These are phyloP conservation scores for Agrenia bidenticulata DNA, from an alignment of 2,888 invertebrate species.

Conservation along the genomic window DNA sequence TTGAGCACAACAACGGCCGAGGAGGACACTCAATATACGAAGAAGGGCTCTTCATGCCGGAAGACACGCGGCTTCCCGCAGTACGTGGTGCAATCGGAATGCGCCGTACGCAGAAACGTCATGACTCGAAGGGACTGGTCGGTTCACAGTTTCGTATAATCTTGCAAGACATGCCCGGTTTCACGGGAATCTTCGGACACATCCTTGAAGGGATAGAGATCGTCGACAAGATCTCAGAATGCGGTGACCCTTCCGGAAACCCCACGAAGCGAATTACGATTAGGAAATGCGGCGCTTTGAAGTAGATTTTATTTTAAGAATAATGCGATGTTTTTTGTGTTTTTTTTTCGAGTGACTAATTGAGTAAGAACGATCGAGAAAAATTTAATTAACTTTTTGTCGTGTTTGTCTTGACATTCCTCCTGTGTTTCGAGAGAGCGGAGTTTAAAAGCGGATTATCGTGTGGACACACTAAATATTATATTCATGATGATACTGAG, in stretches of 20 bases:
- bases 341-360: constrained; percentile 20
- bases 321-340: constrained; percentile 10
- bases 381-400: constrained; percentile 36
- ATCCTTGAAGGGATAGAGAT: constrained; percentile 77
- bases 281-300: constrained; percentile 66
- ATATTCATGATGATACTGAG: constrained; percentile 37
- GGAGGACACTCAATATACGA: constrained; percentile 76
- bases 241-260: constrained; percentile 75
- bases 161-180: constrained; percentile 77
- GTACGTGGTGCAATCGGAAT: constrained; percentile 74
- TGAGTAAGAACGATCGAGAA: constrained; percentile 16
- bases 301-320: constrained; percentile 47
- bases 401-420: constrained; percentile 50
- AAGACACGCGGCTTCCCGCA: constrained; percentile 70
- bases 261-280: constrained; percentile 73
- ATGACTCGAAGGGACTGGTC: constrained; percentile 77
- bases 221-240: constrained; percentile 74
- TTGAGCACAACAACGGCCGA: constrained; percentile 76
- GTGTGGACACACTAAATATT: constrained; percentile 36
- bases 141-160: constrained; percentile 81
- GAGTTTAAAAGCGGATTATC: constrained; percentile 46
- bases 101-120: constrained; percentile 76
- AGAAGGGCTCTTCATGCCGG: constrained; percentile 76
- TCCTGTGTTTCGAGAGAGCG: constrained; percentile 48
- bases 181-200: constrained; percentile 78